Conservation (phyloP, 2,888 invertebrate species). For the Nasonovia ribisnigri region DNA sequence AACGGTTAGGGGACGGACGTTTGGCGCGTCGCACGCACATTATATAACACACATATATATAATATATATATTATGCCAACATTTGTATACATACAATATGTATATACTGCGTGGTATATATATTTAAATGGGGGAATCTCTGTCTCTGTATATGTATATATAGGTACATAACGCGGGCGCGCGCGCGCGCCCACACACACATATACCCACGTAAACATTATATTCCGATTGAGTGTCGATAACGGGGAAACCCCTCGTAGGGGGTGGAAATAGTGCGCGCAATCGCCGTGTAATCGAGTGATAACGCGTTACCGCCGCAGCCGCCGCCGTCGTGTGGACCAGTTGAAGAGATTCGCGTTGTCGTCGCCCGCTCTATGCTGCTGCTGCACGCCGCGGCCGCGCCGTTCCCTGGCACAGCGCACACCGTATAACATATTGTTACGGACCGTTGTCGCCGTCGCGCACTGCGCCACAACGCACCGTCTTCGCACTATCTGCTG, state of each 20-base stretch:
- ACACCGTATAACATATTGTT: background rate
- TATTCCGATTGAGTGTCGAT: constrained; percentile 62
- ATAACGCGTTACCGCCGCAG: constrained; percentile 48
- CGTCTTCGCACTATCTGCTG: background rate
- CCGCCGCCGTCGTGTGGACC: constrained; percentile 45
- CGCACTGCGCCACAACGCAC: background rate
- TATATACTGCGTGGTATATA: background rate
- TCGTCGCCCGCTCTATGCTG: constrained; percentile 15
- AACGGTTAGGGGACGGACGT: constrained; percentile 43
- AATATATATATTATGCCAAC: background rate
- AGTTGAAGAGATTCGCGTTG: constrained; percentile 53
- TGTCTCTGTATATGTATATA: background rate
- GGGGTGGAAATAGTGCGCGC: background rate
- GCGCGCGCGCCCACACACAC: background rate
- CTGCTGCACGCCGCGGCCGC: constrained; percentile 7
- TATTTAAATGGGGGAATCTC: constrained; percentile 15
- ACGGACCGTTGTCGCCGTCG: constrained; percentile 26
- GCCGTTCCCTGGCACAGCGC: background rate
- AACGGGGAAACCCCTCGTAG: no score
- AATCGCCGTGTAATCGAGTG: constrained; percentile 59
- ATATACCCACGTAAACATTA: constrained; percentile 20
- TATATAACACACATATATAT: background rate
- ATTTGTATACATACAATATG: background rate
- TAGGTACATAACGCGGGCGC: background rate
- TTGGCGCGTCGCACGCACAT: background rate